Conservation (phyloP, 2,113 vertebrate genomes). For the Chelonoidis abingdonii region DNA sequence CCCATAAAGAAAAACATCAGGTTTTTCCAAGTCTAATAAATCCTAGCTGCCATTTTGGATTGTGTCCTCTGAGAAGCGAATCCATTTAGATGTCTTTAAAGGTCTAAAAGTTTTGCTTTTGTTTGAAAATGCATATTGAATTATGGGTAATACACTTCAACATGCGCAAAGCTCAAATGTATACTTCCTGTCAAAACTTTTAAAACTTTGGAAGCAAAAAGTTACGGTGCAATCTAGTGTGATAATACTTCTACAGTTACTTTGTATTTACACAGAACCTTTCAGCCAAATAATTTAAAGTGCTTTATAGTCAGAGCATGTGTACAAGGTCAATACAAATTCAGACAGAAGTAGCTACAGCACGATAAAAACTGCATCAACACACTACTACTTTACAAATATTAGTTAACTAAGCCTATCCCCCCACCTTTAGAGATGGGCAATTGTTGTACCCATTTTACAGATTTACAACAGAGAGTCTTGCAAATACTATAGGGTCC, state of each 20-base stretch:
- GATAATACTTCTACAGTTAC: not conserved
- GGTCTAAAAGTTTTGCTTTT: not conserved
- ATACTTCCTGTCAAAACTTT: not conserved
- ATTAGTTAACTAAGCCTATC: not conserved
- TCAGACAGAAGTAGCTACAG: too few relatives aligned
- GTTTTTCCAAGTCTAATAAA: not conserved
- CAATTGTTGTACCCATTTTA: not conserved
- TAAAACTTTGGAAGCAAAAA: not conserved
- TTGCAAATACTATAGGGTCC: accelerated
- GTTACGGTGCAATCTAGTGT: not conserved
- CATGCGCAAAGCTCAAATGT: not conserved
- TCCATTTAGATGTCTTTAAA: not conserved
- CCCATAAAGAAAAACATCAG: not conserved
- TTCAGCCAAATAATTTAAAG: not conserved
- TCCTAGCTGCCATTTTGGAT: not conserved
- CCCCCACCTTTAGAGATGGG: not conserved
- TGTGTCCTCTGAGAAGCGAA: not conserved
- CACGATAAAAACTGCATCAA: not conserved
- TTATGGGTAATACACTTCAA: not conserved
- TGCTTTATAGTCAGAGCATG: not conserved
- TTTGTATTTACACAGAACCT: accelerated
- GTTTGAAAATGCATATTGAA: not conserved
- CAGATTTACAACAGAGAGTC: not conserved
- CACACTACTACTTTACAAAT: not conserved
- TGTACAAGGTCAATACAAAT: not conserved